These are phyloP conservation scores for Drosophila ogumai DNA, from an alignment of 1,140 invertebrate genomes.

Conservation along the genomic window DNA sequence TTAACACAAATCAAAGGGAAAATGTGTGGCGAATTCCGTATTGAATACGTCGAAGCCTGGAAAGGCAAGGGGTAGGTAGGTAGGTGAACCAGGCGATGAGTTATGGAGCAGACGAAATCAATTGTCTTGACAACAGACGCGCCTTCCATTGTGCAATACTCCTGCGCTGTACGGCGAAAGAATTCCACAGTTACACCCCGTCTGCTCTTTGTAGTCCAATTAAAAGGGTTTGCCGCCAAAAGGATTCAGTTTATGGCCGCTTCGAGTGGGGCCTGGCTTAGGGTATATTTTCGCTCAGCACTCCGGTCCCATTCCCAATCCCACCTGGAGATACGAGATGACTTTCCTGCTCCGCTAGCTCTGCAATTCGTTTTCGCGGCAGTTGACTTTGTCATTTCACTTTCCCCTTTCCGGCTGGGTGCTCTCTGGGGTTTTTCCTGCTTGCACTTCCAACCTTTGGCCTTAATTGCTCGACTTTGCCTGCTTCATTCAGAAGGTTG, in stretches of 20 bases:
- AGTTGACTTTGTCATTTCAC: slow-evolving; percentile 65
- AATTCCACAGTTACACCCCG: slow-evolving; percentile 11
- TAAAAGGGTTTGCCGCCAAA: slow-evolving; percentile 53
- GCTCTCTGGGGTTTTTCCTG: background rate
- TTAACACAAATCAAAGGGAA: slow-evolving; percentile 65
- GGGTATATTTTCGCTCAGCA: slow-evolving; percentile 13
- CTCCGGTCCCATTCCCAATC: slow-evolving; percentile 3
- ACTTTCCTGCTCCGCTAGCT: slow-evolving; percentile 66
- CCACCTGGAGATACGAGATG: slow-evolving; percentile 65
- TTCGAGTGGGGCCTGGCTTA: slow-evolving; percentile 4
- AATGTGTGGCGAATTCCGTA: slow-evolving; percentile 51
- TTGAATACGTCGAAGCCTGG: slow-evolving; percentile 14
- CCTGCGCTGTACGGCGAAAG: slow-evolving; percentile 43
- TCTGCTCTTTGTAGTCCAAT: slow-evolving; percentile 68
- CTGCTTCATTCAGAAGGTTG: slow-evolving; percentile 40
- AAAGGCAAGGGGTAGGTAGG: slow-evolving; percentile 11
- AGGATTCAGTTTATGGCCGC: slow-evolving; percentile 34
- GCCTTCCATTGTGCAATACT: slow-evolving; percentile 51
- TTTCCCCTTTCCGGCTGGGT: slow-evolving; percentile 22
- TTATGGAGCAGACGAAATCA: slow-evolving; percentile 54
- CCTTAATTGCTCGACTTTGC: slow-evolving; percentile 52
- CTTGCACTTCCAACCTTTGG: slow-evolving; percentile 33
- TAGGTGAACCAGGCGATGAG: slow-evolving; percentile 14
- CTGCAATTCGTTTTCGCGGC: slow-evolving; percentile 75
- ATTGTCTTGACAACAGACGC: slow-evolving; percentile 74